Percentiles rank a stretch among this genome's conserved stretches.
Conservation (phyloP, 1,140 invertebrate species). For the Aethina tumida region DNA sequence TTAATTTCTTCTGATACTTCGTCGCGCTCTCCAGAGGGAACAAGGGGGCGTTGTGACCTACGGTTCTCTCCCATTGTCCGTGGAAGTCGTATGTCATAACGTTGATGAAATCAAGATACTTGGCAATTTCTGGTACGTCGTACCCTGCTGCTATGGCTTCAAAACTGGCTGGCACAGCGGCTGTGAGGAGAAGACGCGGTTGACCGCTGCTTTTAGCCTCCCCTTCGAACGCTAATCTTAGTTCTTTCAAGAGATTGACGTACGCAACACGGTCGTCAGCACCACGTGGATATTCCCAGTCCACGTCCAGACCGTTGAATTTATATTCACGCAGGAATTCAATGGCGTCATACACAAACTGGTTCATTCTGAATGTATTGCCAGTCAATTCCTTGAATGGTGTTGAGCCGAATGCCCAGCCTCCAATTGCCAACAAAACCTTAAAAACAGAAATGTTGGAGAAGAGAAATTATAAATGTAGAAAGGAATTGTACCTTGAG, state of each 20-base stretch:
- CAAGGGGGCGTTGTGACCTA: slow-evolving; percentile 86
- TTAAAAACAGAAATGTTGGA: slow-evolving; percentile 27
- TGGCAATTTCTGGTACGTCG: slow-evolving; percentile 87
- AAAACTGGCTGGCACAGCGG: slow-evolving; percentile 85
- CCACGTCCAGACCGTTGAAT: slow-evolving; percentile 92
- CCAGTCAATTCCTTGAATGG: slow-evolving; percentile 88
- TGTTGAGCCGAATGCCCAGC: slow-evolving; percentile 88
- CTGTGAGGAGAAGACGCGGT: slow-evolving; percentile 73
- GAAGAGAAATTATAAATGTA: slow-evolving; percentile 1
- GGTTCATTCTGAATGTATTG: slow-evolving; percentile 86
- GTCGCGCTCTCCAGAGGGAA: slow-evolving; percentile 81
- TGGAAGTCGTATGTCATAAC: slow-evolving; percentile 95
- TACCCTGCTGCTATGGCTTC: slow-evolving; percentile 90
- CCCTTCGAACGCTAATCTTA: slow-evolving; percentile 79
- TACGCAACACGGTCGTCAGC: slow-evolving; percentile 75
- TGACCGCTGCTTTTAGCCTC: slow-evolving; percentile 61
- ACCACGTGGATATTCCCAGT: slow-evolving; percentile 93
- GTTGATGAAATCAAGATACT: slow-evolving; percentile 89
- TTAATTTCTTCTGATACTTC: slow-evolving; percentile 82
- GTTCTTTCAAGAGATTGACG: slow-evolving; percentile 70
- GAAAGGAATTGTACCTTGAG: slow-evolving; percentile 54
- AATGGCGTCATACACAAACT: slow-evolving; percentile 89
- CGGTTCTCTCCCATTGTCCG: slow-evolving; percentile 84
- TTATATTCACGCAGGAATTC: slow-evolving; percentile 84
- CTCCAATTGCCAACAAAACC: slow-evolving; percentile 84